Conservation (phyloP, 2,797 vertebrate species). For the Hybognathus amarus region DNA sequence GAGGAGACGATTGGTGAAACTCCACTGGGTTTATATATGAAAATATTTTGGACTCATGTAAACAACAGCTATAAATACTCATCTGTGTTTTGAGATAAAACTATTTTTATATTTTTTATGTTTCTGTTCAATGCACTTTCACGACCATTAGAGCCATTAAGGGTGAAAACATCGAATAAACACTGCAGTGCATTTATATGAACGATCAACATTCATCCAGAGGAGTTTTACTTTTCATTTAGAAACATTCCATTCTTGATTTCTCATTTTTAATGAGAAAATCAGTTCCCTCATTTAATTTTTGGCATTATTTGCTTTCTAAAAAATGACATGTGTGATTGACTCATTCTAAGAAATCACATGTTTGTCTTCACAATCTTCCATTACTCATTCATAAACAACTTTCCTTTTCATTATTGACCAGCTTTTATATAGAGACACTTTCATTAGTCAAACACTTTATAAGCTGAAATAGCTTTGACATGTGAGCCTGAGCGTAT, state of each 20-base stretch:
- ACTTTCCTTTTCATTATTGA: not conserved
- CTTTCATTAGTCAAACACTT: not conserved
- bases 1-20: not conserved
- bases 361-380: not conserved
- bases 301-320: not conserved
- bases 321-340: too few species aligned
- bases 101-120: conserved; percentile 28
- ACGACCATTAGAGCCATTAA: not conserved
- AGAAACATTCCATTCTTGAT: conserved; percentile 1
- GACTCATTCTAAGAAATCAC: not conserved
- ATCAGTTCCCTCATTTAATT: not conserved
- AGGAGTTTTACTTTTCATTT: not conserved
- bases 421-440: not conserved
- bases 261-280: not conserved
- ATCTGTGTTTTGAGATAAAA: not conserved
- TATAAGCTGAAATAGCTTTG: not conserved
- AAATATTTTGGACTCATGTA: not conserved
- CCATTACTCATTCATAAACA: not conserved
- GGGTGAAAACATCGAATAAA: not conserved
- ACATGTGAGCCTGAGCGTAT: not conserved
- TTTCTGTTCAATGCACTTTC: conserved; percentile 13
- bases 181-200: not conserved
- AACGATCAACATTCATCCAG: not conserved
- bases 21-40: not conserved
- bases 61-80: not conserved